A percentile compares a stretch with the other conserved stretches of the same genome.
Conservation (phyloP, 2,113 vertebrate species). For the Willisornis vidua region DNA sequence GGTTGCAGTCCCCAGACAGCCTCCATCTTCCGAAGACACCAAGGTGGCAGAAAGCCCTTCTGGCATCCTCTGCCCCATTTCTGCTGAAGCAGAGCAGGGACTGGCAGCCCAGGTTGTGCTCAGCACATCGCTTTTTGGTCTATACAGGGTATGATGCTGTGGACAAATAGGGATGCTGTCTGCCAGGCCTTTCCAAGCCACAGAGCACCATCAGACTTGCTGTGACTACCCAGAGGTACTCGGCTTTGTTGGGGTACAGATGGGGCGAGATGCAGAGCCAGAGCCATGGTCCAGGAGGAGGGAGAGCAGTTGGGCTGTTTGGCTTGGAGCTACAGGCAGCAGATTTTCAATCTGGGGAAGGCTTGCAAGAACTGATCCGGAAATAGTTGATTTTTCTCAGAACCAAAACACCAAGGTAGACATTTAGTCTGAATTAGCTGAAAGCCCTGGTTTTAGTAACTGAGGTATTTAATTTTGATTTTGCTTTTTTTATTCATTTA, state of each 20-base stretch:
- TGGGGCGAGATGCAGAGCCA: slow-evolving; percentile 4
- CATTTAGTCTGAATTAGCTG: not conserved
- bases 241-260: not conserved
- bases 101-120: not conserved
- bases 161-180: not conserved
- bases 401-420: not conserved
- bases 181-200: not conserved
- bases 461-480: not conserved
- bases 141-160: not conserved
- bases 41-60: not conserved
- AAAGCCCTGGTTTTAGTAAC: not conserved
- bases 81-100: not conserved
- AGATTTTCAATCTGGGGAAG: slow-evolving; percentile 8
- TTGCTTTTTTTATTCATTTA: not conserved
- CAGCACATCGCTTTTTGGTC: not conserved
- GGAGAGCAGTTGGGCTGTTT: not conserved
- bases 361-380: slow-evolving; percentile 9
- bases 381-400: not conserved
- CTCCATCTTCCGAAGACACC: not conserved
- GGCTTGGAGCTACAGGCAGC: slow-evolving; percentile 36
- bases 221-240: not conserved
- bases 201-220: not conserved
- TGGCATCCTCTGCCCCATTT: not conserved
- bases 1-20: not conserved
- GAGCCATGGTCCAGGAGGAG: not conserved